These are phyloP conservation scores for Oceanites oceanicus DNA, from an alignment of 2,113 vertebrate genomes.

Conservation along the genomic window DNA sequence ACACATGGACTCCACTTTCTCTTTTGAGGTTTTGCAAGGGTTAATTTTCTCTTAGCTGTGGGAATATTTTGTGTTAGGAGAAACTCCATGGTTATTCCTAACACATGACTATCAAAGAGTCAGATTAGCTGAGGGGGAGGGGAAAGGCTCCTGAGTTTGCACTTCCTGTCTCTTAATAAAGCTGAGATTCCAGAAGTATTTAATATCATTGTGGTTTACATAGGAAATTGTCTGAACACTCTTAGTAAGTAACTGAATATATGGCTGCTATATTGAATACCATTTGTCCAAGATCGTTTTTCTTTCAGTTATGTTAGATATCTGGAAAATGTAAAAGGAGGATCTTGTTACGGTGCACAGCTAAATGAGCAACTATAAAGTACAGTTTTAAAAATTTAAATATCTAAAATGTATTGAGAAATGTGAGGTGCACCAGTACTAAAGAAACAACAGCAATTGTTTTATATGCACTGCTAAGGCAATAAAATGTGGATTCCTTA, in stretches of 20 bases:
- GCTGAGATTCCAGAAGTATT: constrained; percentile 76
- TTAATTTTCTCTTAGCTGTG: constrained; percentile 75
- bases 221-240: constrained; percentile 76
- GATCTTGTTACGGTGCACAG: constrained; percentile 57
- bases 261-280: constrained; percentile 47
- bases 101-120: constrained; percentile 78
- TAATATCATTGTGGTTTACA: constrained; percentile 76
- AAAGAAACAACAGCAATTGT: constrained; percentile 80
- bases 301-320: constrained; percentile 66
- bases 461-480: constrained; percentile 76
- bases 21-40: constrained; percentile 49
- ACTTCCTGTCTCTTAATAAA: constrained; percentile 79
- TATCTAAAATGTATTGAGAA: constrained; percentile 65
- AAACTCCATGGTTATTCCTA: constrained; percentile 75
- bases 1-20: not conserved
- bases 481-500: constrained; percentile 84
- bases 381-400: constrained; percentile 61
- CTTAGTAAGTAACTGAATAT: constrained; percentile 69
- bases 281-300: constrained; percentile 60
- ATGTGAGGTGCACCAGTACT: constrained; percentile 66
- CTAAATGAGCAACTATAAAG: constrained; percentile 68
- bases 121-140: constrained; percentile 70
- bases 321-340: constrained; percentile 68
- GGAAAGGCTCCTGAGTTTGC: constrained; percentile 67
- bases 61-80: constrained; percentile 68